Conservation (phyloP, 2,797 vertebrate genomes). For the Heteromormyrus szaboi region DNA sequence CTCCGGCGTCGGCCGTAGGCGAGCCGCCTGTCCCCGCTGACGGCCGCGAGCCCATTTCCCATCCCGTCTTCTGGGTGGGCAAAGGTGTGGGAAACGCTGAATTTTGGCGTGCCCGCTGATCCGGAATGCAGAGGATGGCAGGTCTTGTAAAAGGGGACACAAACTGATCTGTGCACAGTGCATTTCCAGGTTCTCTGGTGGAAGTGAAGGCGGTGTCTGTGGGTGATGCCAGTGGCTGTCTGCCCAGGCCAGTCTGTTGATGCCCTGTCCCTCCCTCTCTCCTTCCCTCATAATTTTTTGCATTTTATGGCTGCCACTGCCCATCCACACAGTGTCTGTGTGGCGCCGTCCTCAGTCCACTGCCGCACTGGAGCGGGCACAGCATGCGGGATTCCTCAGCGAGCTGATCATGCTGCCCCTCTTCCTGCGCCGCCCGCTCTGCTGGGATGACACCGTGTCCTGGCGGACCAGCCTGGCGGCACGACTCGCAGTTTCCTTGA, state of each 20-base stretch:
- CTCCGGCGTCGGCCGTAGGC: neutral
- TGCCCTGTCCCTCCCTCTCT: neutral
- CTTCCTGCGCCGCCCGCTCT: slow-evolving; percentile 40
- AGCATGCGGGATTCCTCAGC: slow-evolving; percentile 74
- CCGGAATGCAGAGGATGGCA: neutral
- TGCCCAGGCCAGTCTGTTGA: neutral
- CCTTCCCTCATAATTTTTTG: neutral
- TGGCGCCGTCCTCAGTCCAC: slow-evolving; percentile 57
- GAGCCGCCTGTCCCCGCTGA: neutral
- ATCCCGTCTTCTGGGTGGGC: neutral
- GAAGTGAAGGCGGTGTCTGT: neutral
- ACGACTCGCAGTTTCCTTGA: slow-evolving; percentile 55
- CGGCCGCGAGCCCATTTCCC: neutral
- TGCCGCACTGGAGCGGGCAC: slow-evolving; percentile 62
- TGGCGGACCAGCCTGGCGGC: slow-evolving; percentile 29
- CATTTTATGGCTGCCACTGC: neutral
- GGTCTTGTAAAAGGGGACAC: neutral
- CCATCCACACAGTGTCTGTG: neutral
- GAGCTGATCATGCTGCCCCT: slow-evolving; percentile 63
- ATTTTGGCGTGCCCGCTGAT: neutral
- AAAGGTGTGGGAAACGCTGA: neutral
- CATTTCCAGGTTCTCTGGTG: neutral
- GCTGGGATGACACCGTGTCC: slow-evolving; percentile 23
- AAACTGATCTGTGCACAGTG: neutral
- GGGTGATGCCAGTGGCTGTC: neutral